Evolutionary conservation across 1,140 invertebrate species (phyloP), one percentile per base, ranked within the genome.

Genomic region (Hyles vespertilio): DNA sequence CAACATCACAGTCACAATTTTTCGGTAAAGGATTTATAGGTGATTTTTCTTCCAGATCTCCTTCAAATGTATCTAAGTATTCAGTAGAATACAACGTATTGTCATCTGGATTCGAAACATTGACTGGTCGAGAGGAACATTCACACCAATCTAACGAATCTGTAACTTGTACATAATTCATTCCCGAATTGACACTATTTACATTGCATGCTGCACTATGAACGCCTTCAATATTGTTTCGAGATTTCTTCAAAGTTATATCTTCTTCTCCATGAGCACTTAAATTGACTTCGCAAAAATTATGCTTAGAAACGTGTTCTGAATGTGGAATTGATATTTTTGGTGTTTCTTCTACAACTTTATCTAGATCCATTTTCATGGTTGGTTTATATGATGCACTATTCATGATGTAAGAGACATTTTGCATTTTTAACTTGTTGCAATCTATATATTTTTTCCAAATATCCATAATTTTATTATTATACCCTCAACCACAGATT

Each of bases 1-100:
- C 77, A 65, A 67, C 77, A 65, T 75, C 69, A 63, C 85, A 88
- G 44, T 74, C 68, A 67, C 83, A 88, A 48, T 51, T 64, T 33
- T 68, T 40, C 5, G 36, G 36, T 40, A 40, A 40, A 5, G 4
- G 2, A 40, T 5, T 8, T 40, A 40, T 5, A 8, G 36, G 5
- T 8, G 8, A 5, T 5, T 40, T 8, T 5, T 40, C 36, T 5
- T 2, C 36, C 4, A 40, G 36, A 8, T 40, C 36, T 40, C 36
- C 8, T 40, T 40, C 36, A 40, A 40, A 40, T 8, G 8, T 40
- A 40, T 40, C 36, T 8, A 2, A 40, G 36, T 5, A 40, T 8
- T 5, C 4, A 5, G 36, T 5, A 40, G 36, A 40, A 2, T 8
- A 40, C 8, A 40, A 5, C 8, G 36, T 40, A 40, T 40, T 40